Base-by-base conservation (phyloP, 2,113 vertebrate species). In the Hippopotamus amphibius region DNA sequence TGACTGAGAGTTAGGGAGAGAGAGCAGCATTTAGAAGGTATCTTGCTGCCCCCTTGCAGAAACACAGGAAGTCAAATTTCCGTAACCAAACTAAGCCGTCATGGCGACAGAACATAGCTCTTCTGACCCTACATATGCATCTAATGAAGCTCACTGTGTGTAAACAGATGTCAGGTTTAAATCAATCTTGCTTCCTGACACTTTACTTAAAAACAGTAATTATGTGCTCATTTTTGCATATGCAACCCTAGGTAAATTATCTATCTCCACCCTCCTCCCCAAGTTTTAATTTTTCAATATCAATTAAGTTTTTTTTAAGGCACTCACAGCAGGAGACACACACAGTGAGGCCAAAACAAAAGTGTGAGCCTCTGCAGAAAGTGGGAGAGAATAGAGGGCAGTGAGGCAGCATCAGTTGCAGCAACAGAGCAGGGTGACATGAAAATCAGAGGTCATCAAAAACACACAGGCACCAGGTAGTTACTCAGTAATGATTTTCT, bases 211-310 rank as follows among this genome's bases (percentile, higher is more conserved):
- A 98, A 97, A 96, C 92, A 98, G 92, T 97, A 97, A 97, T 97
- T 96, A 97, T 61, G 46, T 87, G 74, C 85, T 97, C 96, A n/a
- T 92, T 97, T 97, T 95, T 92, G 68, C 95, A 97, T 96, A 97
- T 95, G 88, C 89, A 96, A 69, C 63, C 87, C 79, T 97, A 63
- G 65, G 87, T 92, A 95, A 97, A 97, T 97, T 93, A 93, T 80
- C 72, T 85, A 26, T 86, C 93, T 97, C 97, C 89, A 97, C 95
- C 86, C 80, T 90, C 79, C 69, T 96, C 72, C 57, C 82, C 93
- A 97, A 97, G 97, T 97, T 98, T 96, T 90, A 96, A 97, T 97
- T 96, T 97, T 96, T 97, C 74, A 97, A 95, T 97, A 96, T 97
- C 95, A 97, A 95, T 97, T 97, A 97, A 95, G 76, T 53, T 66